A percentile compares a stretch with the other conserved stretches of the same genome.
Conservation (phyloP, 2,888 invertebrate species). For the Synergus gifuensis region DNA sequence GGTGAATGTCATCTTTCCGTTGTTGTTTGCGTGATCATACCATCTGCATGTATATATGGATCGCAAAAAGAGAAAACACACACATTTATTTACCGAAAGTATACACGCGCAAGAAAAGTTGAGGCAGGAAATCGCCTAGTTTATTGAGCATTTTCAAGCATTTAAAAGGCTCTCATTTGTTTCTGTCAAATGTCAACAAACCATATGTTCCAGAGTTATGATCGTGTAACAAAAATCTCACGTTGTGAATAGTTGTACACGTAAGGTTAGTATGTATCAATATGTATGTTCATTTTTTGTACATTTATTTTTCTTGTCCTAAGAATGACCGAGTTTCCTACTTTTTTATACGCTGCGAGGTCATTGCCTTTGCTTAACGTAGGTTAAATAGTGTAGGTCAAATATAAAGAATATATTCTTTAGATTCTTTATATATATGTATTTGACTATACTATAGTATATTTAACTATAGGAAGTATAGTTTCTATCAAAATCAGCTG, state of each 20-base stretch:
- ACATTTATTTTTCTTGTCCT: neutral
- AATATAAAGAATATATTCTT: neutral
- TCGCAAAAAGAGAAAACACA: no score
- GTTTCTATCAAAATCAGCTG: neutral
- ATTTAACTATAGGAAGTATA: no score
- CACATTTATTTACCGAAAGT: no score
- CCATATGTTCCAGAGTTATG: slow-evolving; percentile 26
- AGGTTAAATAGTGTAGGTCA: neutral
- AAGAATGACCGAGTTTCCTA: neutral
- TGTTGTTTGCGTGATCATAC: no score
- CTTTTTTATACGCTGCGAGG: neutral
- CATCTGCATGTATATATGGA: no score
- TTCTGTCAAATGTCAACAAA: slow-evolving; percentile 26
- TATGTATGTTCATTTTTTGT: neutral
- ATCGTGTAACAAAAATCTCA: neutral
- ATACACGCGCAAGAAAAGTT: no score
- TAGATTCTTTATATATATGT: no score
- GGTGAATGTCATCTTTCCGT: no score
- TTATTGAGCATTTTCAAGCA: neutral
- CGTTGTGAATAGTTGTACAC: slow-evolving; percentile 8
- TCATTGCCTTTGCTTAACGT: neutral
- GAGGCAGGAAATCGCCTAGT: neutral
- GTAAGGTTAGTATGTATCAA: neutral
- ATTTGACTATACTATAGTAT: no score
- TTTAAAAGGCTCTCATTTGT: slow-evolving; percentile 11